A percentile compares a stretch with the other conserved stretches of the same genome.
phyloP scores from a whole-genome alignment of 2,113 vertebrate species.

The Parotia lawesii region DNA sequence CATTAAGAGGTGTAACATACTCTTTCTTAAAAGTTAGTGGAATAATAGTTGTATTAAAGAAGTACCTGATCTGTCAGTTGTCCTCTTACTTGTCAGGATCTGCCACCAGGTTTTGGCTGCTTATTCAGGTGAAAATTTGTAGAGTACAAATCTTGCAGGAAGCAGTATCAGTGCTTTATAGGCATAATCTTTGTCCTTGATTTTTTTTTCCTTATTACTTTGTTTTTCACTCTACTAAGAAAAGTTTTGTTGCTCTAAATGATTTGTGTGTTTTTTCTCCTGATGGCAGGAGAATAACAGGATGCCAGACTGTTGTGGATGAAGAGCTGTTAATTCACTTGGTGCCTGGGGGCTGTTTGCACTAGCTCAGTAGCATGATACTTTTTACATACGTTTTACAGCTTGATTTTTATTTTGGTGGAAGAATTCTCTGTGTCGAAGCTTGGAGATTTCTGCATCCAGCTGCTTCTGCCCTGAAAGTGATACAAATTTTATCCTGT shows the following conservation, averaged over 20 bases:
- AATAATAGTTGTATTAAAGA: background rate
- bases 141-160: background rate
- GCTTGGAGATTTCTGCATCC: background rate
- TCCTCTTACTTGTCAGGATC: background rate
- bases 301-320: background rate
- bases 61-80: fast-evolving
- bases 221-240: background rate
- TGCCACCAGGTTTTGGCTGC: background rate
- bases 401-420: background rate
- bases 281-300: background rate
- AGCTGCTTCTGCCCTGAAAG: background rate
- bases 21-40: background rate
- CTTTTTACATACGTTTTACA: background rate
- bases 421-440: background rate
- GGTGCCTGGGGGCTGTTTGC: background rate
- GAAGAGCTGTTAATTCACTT: background rate
- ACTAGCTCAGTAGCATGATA: background rate
- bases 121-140: background rate
- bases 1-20: fast-evolving
- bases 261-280: background rate
- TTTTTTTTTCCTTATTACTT: background rate
- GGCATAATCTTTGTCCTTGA: background rate
- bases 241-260: background rate
- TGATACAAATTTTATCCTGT: background rate
- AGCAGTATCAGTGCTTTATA: background rate